Evolutionary conservation across 2,113 vertebrate species (phyloP).

Genomic region (Sminthopsis crassicaudata): DNA sequence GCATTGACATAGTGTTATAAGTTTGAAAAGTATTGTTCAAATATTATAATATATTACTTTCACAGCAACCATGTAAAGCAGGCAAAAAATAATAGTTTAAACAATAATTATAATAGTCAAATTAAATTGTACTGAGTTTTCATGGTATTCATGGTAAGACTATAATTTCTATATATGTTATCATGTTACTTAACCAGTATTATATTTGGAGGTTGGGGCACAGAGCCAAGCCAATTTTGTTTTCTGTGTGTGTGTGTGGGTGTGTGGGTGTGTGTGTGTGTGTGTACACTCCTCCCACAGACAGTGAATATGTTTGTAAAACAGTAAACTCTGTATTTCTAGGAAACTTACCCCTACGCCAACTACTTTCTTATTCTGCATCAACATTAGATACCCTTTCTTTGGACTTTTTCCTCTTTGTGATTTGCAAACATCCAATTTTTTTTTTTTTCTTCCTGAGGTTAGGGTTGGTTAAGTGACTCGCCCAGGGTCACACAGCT

Average conservation of each 20-base stretch:
- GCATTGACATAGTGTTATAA: background rate
- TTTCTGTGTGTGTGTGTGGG: background rate
- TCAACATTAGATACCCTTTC: background rate
- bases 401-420: background rate
- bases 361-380: background rate
- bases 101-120: background rate
- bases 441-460: too few relatives aligned
- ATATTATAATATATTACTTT: background rate
- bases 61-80: background rate
- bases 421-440: too few relatives aligned
- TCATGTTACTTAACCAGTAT: too few relatives aligned
- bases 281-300: background rate
- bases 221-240: background rate
- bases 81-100: background rate
- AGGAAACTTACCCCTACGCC: background rate
- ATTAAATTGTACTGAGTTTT: background rate
- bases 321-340: background rate
- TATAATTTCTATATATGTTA: background rate
- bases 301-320: background rate
- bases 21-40: background rate
- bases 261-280: background rate
- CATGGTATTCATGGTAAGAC: background rate
- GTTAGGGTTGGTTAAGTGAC: too few relatives aligned
- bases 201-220: background rate
- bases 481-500: too few relatives aligned